Conservation (phyloP, 2,797 vertebrate species). For the Sciaenops ocellatus region DNA sequence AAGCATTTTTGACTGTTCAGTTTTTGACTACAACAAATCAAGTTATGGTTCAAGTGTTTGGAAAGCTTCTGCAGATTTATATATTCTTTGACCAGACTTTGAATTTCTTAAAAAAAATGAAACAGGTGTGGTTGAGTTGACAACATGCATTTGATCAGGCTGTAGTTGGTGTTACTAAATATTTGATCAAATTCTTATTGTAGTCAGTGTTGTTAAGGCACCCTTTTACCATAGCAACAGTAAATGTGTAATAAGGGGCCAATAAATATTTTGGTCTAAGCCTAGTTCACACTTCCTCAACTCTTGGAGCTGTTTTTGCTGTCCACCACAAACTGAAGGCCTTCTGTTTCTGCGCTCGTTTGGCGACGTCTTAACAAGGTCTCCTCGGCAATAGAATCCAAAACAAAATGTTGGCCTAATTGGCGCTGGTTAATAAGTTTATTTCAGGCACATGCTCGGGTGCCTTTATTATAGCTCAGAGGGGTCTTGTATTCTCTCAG, state of each 20-base stretch:
- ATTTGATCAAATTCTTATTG: constrained; percentile 10
- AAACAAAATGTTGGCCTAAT: constrained; percentile 72
- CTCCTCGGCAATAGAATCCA: constrained; percentile 61
- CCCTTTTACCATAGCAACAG: constrained; percentile 33
- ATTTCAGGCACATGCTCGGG: constrained; percentile 70
- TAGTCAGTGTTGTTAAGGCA: constrained; percentile 3
- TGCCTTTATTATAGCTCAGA: constrained; percentile 68
- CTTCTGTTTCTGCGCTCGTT: constrained; percentile 41
- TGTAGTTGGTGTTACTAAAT: constrained; percentile 15
- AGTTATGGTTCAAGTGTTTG: neutral
- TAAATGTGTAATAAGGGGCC: constrained; percentile 20
- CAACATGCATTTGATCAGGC: neutral
- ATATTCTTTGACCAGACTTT: neutral
- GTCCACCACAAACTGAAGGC: constrained; percentile 18
- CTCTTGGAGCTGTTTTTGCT: constrained; percentile 16
- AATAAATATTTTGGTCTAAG: constrained; percentile 32
- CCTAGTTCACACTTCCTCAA: constrained; percentile 18
- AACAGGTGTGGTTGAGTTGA: neutral
- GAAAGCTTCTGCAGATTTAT: neutral
- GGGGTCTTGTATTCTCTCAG: constrained; percentile 56
- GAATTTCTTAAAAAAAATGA: neutral
- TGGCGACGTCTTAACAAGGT: constrained; percentile 60
- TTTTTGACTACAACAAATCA: neutral
- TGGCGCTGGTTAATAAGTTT: constrained; percentile 76
- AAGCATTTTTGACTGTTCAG: neutral